Conservation (phyloP, 2,113 vertebrate species). For the Pelusios castaneus region DNA sequence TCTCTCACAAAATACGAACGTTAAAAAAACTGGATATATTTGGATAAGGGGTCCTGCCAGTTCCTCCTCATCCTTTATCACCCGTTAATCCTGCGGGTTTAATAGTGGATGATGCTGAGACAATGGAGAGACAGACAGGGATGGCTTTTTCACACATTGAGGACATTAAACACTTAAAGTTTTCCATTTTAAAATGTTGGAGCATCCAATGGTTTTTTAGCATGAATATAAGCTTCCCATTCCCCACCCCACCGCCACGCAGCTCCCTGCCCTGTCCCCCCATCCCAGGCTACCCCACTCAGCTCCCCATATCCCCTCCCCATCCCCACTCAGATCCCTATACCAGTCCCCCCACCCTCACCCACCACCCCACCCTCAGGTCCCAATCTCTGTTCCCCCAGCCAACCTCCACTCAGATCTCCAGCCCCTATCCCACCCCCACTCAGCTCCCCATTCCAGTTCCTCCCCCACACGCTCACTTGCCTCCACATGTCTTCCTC, state of each 20-base stretch:
- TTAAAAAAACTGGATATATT: not conserved
- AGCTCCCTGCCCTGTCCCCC: not conserved
- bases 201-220: not conserved
- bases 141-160: not conserved
- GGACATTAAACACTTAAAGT: not conserved
- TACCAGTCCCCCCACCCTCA: too few species aligned
- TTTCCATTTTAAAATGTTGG: not conserved
- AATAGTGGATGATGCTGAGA: not conserved
- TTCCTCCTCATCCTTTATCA: not conserved
- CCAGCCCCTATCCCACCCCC: too few species aligned
- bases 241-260: not conserved
- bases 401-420: too few species aligned
- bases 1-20: not conserved
- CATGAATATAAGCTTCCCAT: not conserved
- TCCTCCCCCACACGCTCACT: too few species aligned
- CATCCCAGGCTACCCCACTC: not conserved
- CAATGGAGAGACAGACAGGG: not conserved
- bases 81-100: not conserved
- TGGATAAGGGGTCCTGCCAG: not conserved
- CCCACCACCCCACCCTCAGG: too few species aligned
- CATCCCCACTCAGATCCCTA: too few species aligned
- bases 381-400: too few species aligned
- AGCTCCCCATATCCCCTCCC: not conserved
- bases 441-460: too few species aligned
- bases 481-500: too few species aligned